Percentiles rank a stretch among this genome's conserved stretches.
phyloP scores from a whole-genome alignment of 1,140 invertebrate genomes.

The Lerema accius region DNA sequence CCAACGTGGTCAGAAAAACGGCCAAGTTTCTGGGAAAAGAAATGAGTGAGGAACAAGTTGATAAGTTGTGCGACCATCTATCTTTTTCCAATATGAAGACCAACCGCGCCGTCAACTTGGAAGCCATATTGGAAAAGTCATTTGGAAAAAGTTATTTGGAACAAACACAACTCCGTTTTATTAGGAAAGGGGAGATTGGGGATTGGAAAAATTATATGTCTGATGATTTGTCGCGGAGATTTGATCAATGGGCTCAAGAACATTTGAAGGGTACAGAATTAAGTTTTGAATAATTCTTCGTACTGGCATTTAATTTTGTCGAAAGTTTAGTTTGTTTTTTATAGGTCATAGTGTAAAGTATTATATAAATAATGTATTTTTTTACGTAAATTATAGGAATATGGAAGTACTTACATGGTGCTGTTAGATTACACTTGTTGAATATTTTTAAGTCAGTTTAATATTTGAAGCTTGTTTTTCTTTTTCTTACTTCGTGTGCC shows the following conservation, averaged over 20 bases:
- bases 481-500: too few relatives aligned
- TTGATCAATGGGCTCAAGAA: slow-evolving; percentile 89
- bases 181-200: slow-evolving; percentile 91
- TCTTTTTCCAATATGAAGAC: slow-evolving; percentile 92
- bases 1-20: slow-evolving; percentile 85
- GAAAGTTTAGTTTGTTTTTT: too few relatives aligned
- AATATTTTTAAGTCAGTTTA: too few relatives aligned
- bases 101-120: slow-evolving; percentile 90
- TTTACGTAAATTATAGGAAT: too few relatives aligned
- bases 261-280: slow-evolving; percentile 86
- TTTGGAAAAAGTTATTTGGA: slow-evolving; percentile 79
- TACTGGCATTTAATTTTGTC: too few relatives aligned
- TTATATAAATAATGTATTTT: too few relatives aligned
- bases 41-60: slow-evolving; percentile 86
- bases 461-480: too few relatives aligned
- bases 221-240: slow-evolving; percentile 85
- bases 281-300: slow-evolving; percentile 84
- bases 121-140: slow-evolving; percentile 83
- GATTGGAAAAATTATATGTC: slow-evolving; percentile 94
- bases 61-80: slow-evolving; percentile 88
- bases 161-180: slow-evolving; percentile 86
- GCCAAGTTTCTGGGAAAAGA: slow-evolving; percentile 89
- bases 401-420: too few relatives aligned
- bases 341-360: too few relatives aligned
- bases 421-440: too few relatives aligned